Conservation (phyloP, 2,888 invertebrate genomes). For the Mayetiola destructor region DNA sequence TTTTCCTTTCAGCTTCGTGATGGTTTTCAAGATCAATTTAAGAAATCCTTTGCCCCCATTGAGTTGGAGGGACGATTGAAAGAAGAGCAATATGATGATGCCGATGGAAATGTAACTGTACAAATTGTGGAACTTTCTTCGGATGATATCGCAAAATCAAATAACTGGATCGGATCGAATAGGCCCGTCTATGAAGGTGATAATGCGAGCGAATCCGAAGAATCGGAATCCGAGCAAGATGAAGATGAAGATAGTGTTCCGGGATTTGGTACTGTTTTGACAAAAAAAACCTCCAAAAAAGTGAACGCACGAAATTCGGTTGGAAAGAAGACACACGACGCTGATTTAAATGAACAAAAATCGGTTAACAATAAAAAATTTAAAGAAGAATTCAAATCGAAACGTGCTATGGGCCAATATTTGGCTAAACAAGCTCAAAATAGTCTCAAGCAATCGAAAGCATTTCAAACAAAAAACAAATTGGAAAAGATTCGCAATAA, state of each 20-base stretch:
- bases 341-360: too few species aligned
- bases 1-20: slow-evolving; percentile 42
- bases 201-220: slow-evolving; percentile 23
- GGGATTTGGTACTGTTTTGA: slow-evolving; percentile 32
- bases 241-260: slow-evolving; percentile 25
- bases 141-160: slow-evolving; percentile 51
- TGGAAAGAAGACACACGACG: background rate
- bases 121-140: slow-evolving; percentile 62
- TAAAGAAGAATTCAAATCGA: slow-evolving; percentile 32
- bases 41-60: slow-evolving; percentile 54
- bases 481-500: slow-evolving; percentile 53
- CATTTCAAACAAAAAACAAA: slow-evolving; percentile 58
- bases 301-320: slow-evolving; percentile 19
- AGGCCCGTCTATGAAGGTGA: slow-evolving; percentile 33
- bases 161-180: slow-evolving; percentile 59
- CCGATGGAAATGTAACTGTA: slow-evolving; percentile 61
- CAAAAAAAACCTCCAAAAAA: slow-evolving; percentile 24
- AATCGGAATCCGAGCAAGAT: slow-evolving; percentile 26
- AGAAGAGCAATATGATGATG: slow-evolving; percentile 56
- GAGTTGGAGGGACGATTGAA: slow-evolving; percentile 52
- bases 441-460: slow-evolving; percentile 60
- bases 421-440: slow-evolving; percentile 57
- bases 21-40: slow-evolving; percentile 50
- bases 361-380: slow-evolving; percentile 19
- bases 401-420: slow-evolving; percentile 54